A percentile compares a stretch with the other conserved stretches of the same genome.
phyloP scores from a whole-genome alignment of 2,113 vertebrate species.

The Clarias gariepinus region DNA sequence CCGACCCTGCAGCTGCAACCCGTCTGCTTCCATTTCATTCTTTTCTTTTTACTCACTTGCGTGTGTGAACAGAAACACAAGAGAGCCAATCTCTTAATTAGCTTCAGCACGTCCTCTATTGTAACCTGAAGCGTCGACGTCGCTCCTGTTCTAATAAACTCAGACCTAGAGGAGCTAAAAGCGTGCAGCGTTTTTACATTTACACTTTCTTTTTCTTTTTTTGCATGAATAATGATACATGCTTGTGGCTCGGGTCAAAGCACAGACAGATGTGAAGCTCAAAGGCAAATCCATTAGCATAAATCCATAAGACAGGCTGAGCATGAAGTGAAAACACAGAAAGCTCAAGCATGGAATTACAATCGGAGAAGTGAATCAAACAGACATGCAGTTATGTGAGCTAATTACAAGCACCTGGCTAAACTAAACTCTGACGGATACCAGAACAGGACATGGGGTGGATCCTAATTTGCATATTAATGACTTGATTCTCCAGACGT shows the following conservation, averaged over 20 bases:
- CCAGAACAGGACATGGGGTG: not conserved
- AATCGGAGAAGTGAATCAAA: not conserved
- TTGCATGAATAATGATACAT: not conserved
- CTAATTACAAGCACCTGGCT: not conserved
- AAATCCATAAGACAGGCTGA: not conserved
- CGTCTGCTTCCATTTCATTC: not conserved
- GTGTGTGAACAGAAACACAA: not conserved
- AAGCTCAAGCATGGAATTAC: not conserved
- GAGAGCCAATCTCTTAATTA: not conserved
- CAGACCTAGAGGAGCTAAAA: not conserved
- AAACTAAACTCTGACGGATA: not conserved
- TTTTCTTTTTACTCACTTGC: not conserved
- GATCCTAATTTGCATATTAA: not conserved
- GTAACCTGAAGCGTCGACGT: not conserved
- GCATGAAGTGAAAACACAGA: not conserved
- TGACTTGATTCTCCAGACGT: not conserved
- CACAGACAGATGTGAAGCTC: conserved; percentile 23
- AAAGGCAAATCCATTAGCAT: conserved; percentile 1
- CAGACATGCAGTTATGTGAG: not conserved
- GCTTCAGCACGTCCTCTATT: not conserved
- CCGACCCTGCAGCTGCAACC: not conserved
- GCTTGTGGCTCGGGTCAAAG: not conserved
- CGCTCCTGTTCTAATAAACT: conserved; percentile 11
- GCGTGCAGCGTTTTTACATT: not conserved
- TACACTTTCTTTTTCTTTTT: not conserved